These are phyloP conservation scores for Sylvia borin DNA, from an alignment of 2,797 vertebrate genomes.

Conservation along the genomic window DNA sequence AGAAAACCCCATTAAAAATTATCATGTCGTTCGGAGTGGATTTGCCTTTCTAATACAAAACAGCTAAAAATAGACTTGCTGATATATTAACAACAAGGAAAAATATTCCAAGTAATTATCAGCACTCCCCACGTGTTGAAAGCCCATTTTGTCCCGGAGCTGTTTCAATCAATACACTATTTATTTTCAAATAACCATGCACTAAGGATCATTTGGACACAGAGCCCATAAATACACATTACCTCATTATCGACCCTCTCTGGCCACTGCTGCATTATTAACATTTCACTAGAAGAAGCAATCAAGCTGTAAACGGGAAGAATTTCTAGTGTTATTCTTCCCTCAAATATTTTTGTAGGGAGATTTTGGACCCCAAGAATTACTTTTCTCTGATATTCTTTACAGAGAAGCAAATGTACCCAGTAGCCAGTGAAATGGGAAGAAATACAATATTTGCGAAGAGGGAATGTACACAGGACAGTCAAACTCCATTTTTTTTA, in stretches of 20 bases:
- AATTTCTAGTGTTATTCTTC: not conserved
- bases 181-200: conserved; percentile 53
- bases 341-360: not conserved
- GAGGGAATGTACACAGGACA: not conserved
- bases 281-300: conserved; percentile 49
- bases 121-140: conserved; percentile 3
- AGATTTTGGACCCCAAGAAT: not conserved
- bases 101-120: conserved; percentile 37
- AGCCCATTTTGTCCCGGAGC: not conserved
- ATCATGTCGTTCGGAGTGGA: not conserved
- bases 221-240: conserved; percentile 61
- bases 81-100: not conserved
- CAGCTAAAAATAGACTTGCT: not conserved
- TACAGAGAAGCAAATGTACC: not conserved
- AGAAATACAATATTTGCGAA: conserved; percentile 19
- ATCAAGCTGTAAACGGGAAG: conserved; percentile 34
- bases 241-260: conserved; percentile 57
- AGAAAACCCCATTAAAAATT: not conserved
- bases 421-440: not conserved
- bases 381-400: not conserved
- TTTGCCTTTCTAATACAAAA: not conserved
- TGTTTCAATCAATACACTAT: conserved; percentile 49
- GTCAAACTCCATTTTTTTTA: not conserved
- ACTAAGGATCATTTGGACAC: conserved; percentile 46
- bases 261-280: conserved; percentile 43